Base-by-base conservation (phyloP, 2,888 invertebrate genomes). In the Acanthosepion lycidas region DNA sequence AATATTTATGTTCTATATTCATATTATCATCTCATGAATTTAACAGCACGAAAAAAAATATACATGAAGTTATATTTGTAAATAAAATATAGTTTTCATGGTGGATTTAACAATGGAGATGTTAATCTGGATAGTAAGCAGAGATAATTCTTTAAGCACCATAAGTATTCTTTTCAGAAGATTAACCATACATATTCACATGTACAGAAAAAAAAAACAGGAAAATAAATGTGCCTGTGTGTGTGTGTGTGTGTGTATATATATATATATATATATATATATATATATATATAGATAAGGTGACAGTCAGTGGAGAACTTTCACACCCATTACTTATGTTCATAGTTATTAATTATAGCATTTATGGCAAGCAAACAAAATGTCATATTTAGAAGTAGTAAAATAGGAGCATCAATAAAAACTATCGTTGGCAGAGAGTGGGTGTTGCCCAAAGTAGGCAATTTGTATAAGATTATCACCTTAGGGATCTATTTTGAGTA, bases 21-120 rank as follows among this genome's bases (percentile, higher is more conserved):
- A 51, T 15, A 51, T 0, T 51, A 51, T 51, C 15, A 15, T 0
- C 51, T 51, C 51, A 51, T 51, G 51, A 51, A 51, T 51, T 51
- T 51, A 51, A 51, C 51, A 51, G 51, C 51, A 51, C 8, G 6
- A 51, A 51, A 51, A 51, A 51, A 51, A 51, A 51, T 0, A 15
- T 51, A 51, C 51, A 51, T 20, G 18, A 55, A 15, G 18, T 55
- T 55, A 55, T 55, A 26, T 59, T 59, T 59, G 59, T 59, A 59
- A 59, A 59, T 59, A 59, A 59, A 23, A 23, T 78, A 78, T 78
- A 78, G 18, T 48, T 92, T 92, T 42, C 23, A 92, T 48, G 92
- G 92, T 92, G 92, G 92, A 78, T 78, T 78, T n/a, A 78, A 78
- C n/a, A n/a, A n/a, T n/a, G 78, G n/a, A 78, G 15, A n/a, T n/a